phyloP scores from a whole-genome alignment of 2,888 invertebrate genomes.

The Dichetophora obliterata region DNA sequence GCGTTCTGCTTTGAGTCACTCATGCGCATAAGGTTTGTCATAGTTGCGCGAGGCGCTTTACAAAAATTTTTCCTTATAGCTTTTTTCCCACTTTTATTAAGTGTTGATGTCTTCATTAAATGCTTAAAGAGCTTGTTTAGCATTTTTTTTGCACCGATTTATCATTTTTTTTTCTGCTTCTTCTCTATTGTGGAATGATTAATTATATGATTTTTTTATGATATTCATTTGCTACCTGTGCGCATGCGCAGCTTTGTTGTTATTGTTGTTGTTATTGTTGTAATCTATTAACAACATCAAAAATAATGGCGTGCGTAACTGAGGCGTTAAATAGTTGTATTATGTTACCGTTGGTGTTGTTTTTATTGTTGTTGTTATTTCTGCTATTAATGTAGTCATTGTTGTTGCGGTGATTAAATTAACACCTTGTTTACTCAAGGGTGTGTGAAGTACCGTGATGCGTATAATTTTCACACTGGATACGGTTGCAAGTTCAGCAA shows the following conservation, averaged over 20 bases:
- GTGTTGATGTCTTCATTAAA: conserved; percentile 24
- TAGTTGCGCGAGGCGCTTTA: neutral
- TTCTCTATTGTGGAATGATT: conserved; percentile 16
- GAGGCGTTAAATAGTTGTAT: conserved; percentile 58
- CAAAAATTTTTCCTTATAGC: neutral
- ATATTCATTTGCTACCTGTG: conserved; percentile 14
- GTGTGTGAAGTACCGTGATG: neutral
- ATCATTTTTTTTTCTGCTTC: neutral
- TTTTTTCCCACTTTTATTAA: neutral
- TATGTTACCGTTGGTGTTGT: conserved; percentile 18
- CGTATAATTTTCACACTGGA: neutral
- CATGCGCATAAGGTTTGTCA: conserved; percentile 20
- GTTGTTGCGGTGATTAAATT: conserved; percentile 28
- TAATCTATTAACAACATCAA: conserved; percentile 21
- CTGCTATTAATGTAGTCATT: neutral
- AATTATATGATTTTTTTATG: conserved; percentile 26
- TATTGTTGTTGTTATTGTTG: neutral
- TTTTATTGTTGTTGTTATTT: conserved; percentile 10
- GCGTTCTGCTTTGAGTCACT: conserved; percentile 7
- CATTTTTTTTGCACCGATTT: conserved; percentile 21
- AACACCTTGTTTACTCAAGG: conserved; percentile 14
- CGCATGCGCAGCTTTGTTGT: neutral
- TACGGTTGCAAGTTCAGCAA: no score
- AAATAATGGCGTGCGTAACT: conserved; percentile 61
- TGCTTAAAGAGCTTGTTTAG: neutral